Conservation (phyloP, 2,888 invertebrate species). For the Myopa tessellatipennis region DNA sequence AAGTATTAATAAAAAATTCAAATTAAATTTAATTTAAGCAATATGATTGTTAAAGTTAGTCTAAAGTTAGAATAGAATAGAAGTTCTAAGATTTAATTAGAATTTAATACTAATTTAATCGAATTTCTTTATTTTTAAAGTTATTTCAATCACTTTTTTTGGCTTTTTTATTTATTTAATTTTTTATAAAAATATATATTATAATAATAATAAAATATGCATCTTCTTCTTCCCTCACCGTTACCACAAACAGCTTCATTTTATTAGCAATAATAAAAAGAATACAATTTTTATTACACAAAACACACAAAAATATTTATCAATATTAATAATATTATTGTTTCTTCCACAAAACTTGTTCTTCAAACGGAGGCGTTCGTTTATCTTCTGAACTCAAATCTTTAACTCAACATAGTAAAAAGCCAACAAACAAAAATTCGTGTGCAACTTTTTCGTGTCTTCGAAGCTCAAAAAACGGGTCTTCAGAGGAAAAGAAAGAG, state of each 20-base stretch:
- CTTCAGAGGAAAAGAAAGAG: no score
- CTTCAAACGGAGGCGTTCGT: constrained; percentile 5
- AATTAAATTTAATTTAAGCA: background rate
- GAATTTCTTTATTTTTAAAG: no score
- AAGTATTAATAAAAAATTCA: background rate
- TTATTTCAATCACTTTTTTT: background rate
- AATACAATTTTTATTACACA: background rate
- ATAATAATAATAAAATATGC: background rate
- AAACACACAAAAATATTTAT: background rate
- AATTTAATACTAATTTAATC: no score
- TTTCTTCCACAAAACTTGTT: constrained; percentile 8
- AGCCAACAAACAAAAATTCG: background rate
- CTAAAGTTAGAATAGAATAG: no score
- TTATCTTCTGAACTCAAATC: constrained; percentile 18
- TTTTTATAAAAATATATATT: background rate
- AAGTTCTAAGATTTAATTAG: background rate
- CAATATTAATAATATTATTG: background rate
- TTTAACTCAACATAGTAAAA: background rate
- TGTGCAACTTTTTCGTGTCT: background rate
- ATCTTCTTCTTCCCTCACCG: background rate
- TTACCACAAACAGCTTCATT: constrained; percentile 2
- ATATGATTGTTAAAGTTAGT: background rate
- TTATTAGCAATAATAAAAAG: background rate
- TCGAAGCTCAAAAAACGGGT: background rate
- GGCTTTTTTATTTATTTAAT: background rate